Evolutionary conservation across 1,140 invertebrate genomes (phyloP), one percentile per base, ranked within the genome.

Genomic region (Conus betulinus): DNA sequence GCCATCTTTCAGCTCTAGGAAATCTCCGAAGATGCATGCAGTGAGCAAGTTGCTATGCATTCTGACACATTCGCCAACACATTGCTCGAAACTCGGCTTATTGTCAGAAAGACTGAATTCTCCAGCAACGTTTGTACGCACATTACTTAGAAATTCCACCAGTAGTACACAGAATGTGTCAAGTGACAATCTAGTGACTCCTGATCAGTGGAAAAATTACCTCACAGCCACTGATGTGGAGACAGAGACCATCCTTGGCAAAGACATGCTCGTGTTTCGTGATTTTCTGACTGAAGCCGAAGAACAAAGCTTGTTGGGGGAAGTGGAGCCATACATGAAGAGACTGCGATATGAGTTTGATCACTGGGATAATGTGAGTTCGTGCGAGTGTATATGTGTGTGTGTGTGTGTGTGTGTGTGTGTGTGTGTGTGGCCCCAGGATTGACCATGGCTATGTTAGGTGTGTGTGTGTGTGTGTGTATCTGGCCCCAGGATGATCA

Each of bases 361-460:
- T 86, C 96, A 99, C 94, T 99, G 99, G 99, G 99, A 99, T 96
- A 97, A 99, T 97, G 98, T 99, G 96, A 96, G 97, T 91, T 85
- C 55, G n/a, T 25, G 25, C 15, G 13, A 39, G 63, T 67, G 15
- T 39, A 3, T 39, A 3, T 39, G 39, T 39, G 39, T 39, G 39
- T 39, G 39, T 39, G 39, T 39, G 39, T 39, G 39, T 1, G 39
- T 0, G n/a, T n/a, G n/a, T n/a, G n/a, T n/a, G n/a, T 39, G 39
- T 39, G 39, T 39, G 39, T 39, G 39, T 39, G 39, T 39, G 39
- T 39, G 39, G 39, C 39, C 39, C 39, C 39, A 39, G 39, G 39
- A 39, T 39, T 39, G 39, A 39, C 39, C 39, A 39, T 39, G 39
- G 39, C 39, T 3, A 39, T 39, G 39, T 39, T 0, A 39, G 39